phyloP scores from a whole-genome alignment of 2,113 vertebrate genomes.

The Thalassoma bifasciatum region DNA sequence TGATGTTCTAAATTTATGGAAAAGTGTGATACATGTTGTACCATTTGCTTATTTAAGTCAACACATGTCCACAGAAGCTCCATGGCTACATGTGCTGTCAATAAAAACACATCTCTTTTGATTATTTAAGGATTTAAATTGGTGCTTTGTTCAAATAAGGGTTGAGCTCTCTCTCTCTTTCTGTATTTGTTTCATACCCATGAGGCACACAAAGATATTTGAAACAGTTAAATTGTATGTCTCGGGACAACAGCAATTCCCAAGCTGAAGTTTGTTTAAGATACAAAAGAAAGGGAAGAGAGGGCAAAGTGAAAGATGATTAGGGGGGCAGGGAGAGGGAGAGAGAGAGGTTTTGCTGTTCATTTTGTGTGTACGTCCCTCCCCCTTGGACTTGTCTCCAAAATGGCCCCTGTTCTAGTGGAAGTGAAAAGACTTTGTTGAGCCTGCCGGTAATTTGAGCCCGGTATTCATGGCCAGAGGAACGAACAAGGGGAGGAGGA shows the following conservation, averaged over 20 bases:
- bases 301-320: constrained; percentile 21
- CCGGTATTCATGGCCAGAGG: constrained; percentile 68
- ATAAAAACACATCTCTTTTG: neutral
- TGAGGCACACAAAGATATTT: constrained; percentile 7
- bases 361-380: constrained; percentile 60
- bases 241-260: neutral
- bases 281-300: neutral
- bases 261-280: constrained; percentile 1
- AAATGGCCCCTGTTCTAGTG: constrained; percentile 79
- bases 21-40: neutral
- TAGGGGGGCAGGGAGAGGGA: constrained; percentile 3
- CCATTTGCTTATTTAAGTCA: too few species aligned
- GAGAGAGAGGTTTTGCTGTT: constrained; percentile 49
- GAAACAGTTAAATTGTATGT: constrained; percentile 42
- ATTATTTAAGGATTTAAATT: neutral
- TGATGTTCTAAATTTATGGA: neutral
- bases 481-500: constrained; percentile 56
- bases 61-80: too few species aligned
- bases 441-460: constrained; percentile 78
- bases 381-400: constrained; percentile 66
- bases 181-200: constrained; percentile 17
- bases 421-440: constrained; percentile 73
- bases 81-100: neutral
- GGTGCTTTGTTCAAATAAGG: neutral
- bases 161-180: neutral